These are phyloP conservation scores for Ennomos erosarius DNA, from an alignment of 2,888 invertebrate genomes.

Conservation along the genomic window DNA sequence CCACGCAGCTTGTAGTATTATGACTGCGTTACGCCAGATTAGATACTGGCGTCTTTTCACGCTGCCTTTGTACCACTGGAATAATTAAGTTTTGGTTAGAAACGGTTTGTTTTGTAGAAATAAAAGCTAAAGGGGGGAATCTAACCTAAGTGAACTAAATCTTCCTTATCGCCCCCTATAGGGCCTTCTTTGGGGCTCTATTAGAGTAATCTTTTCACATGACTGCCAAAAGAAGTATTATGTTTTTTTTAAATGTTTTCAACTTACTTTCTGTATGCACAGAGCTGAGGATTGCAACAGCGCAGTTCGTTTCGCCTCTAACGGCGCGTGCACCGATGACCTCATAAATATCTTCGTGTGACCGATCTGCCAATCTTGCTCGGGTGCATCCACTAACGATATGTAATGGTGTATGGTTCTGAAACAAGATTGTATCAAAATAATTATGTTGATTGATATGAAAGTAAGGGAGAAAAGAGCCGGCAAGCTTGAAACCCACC, in stretches of 20 bases:
- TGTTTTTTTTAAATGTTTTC: not conserved
- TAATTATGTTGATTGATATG: too few species aligned
- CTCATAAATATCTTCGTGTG: constrained; percentile 94
- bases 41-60: constrained; percentile 88
- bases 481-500: too few species aligned
- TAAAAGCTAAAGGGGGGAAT: too few species aligned
- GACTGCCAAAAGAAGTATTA: too few species aligned
- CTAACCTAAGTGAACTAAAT: too few species aligned
- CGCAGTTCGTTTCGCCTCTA: constrained; percentile 91
- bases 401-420: constrained; percentile 71
- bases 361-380: constrained; percentile 95
- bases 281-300: constrained; percentile 89
- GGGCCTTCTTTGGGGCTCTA: too few species aligned
- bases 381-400: constrained; percentile 87
- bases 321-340: constrained; percentile 91
- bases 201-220: not conserved
- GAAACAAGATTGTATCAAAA: constrained; percentile 25
- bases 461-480: too few species aligned
- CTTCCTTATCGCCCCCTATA: too few species aligned
- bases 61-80: constrained; percentile 88
- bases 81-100: not conserved
- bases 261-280: constrained; percentile 88
- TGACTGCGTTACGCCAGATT: constrained; percentile 87
- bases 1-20: constrained; percentile 93
- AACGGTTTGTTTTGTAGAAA: not conserved